Evolutionary conservation across 1,140 invertebrate genomes (phyloP), one percentile per base, ranked within the genome.

Genomic region (Diabrotica undecimpunctata): DNA sequence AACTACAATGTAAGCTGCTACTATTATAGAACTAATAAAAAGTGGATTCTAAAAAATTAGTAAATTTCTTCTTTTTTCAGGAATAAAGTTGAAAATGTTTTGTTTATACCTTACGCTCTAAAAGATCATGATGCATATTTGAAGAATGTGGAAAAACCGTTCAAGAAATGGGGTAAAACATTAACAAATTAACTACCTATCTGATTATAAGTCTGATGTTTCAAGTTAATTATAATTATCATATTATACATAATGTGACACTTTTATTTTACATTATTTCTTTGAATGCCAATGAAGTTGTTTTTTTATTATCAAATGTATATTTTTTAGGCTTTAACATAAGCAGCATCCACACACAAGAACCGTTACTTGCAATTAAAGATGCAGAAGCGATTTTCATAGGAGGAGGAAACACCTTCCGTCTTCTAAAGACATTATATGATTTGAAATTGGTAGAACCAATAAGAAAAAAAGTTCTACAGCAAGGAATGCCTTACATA

Each of bases 341-440:
- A 2, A 80, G 82, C 64, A 86, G 89, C 10, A 82, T 91, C 54
- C 89, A 92, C 75, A 81, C 82, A 53, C 81, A 78, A 46, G 78
- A 89, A 74, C 83, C 85, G 14, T 68, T 78, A 4, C 72, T 80
- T 61, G 87, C 87, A 13, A 78, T 92, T 2, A 79, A 83, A 56
- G 76, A 81, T 11, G 86, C 88, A 2, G 77, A 91, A 80, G 87
- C 87, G 41, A 86, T 92, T 64, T 92, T 90, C 78, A 80, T 93
- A 65, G 90, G 90, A n/a, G 91, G 91, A 62, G 91, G 91, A 55
- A 93, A 93, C 76, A 92, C 90, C 9, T 93, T 93, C 77, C 80
- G 86, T 37, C 79, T 93, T 39, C 77, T 93, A 7, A 90, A 89
- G 75, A 81, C 81, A 14, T 77, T 93, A 4, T 90, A 92, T 79